Conservation (phyloP, 2,797 vertebrate species). For the Geotrypetes seraphini region DNA sequence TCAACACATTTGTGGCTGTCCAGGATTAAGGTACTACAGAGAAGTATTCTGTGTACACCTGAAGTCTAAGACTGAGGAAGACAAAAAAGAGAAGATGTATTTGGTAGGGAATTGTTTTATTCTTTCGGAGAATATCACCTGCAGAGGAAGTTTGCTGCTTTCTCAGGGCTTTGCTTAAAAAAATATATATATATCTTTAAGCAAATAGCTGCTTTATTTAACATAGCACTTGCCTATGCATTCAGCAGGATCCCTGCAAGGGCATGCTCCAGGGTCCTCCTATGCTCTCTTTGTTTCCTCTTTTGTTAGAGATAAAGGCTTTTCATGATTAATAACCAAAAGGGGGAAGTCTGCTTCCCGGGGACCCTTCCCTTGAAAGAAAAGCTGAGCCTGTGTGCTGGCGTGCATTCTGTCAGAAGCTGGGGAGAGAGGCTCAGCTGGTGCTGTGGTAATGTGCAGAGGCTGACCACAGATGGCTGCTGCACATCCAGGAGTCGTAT, state of each 20-base stretch:
- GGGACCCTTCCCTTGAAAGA: slow-evolving; percentile 6
- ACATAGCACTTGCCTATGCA: slow-evolving; percentile 72
- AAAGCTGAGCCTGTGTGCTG: slow-evolving; percentile 16
- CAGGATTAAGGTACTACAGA: too few species aligned
- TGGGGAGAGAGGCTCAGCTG: slow-evolving; percentile 78
- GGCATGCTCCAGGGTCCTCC: slow-evolving; percentile 45
- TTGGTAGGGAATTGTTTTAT: too few species aligned
- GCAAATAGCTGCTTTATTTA: slow-evolving; percentile 56
- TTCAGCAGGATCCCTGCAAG: slow-evolving; percentile 64
- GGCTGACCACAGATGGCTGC: slow-evolving; percentile 43
- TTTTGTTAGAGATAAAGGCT: slow-evolving; percentile 7
- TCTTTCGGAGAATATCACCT: too few species aligned
- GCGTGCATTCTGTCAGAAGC: slow-evolving; percentile 24
- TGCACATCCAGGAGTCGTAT: slow-evolving; percentile 42
- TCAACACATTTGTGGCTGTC: too few species aligned
- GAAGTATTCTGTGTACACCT: too few species aligned
- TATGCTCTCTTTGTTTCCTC: slow-evolving; percentile 8
- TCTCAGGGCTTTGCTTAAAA: too few species aligned
- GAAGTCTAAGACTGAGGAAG: too few species aligned
- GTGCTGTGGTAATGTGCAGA: slow-evolving; percentile 74
- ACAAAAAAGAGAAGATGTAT: too few species aligned
- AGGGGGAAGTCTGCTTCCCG: slow-evolving; percentile 13
- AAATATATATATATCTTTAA: too few species aligned
- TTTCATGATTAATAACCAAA: slow-evolving; percentile 30
- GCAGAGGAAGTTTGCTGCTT: too few species aligned